Evolutionary conservation across 2,888 invertebrate genomes (phyloP), one percentile per base, ranked within the genome.

Genomic region (Anorthoa munda): DNA sequence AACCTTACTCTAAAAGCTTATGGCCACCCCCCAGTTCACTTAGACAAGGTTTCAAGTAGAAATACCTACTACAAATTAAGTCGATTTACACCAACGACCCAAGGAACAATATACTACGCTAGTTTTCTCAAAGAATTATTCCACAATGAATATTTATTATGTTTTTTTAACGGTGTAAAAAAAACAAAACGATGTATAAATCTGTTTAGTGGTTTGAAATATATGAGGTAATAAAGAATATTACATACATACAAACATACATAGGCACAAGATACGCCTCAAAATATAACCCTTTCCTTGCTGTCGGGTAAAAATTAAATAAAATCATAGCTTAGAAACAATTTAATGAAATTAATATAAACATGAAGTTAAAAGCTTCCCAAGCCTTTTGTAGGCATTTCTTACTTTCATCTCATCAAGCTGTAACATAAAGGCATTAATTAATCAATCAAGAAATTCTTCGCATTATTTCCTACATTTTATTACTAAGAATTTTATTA

Each of bases 1-100:
- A n/a, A n/a, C n/a, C n/a, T n/a, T n/a, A n/a, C n/a, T n/a, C n/a
- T n/a, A n/a, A n/a, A n/a, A n/a, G n/a, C n/a, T n/a, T n/a, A n/a
- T n/a, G n/a, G n/a, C n/a, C n/a, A n/a, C n/a, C n/a, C n/a, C 66
- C 66, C 50, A 7, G 64, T 58, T 53, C 58, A 68, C 66, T 76
- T 77, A 74, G 69, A 77, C 73, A 53, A 76, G 67, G 66, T 73
- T 63, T 84, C 66, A 70, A 83, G 75, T 67, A n/a, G n/a, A n/a
- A n/a, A n/a, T 84, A 72, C 82, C 81, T 61, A 60, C 77, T 70
- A 77, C 84, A 84, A 83, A 81, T 78, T 81, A 78, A 81, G 71
- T 75, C 66, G 71, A 81, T 84, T 84, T 84, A 76, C 67, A 66
- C 63, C 63, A 31, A 50, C 71, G 59, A 68, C 72, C 68, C 68